These are phyloP conservation scores for Heliornis fulica DNA, from an alignment of 2,113 vertebrate genomes.

Conservation along the genomic window DNA sequence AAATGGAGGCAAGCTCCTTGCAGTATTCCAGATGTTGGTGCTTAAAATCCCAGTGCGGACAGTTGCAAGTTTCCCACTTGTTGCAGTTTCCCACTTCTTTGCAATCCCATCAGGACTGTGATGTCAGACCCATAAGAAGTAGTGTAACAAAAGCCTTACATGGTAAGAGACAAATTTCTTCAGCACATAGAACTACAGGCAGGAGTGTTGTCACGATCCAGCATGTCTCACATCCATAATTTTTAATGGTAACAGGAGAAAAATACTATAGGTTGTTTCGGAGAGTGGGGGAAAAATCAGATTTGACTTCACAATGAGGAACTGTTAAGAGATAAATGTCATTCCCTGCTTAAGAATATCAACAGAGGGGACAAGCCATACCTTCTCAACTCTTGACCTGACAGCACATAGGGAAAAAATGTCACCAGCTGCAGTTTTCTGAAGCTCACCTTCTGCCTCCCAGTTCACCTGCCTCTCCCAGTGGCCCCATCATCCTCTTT, in stretches of 20 bases:
- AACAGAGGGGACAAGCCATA: not conserved
- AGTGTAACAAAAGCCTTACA: not conserved
- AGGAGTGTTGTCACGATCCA: not conserved
- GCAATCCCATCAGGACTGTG: not conserved
- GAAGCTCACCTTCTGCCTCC: not conserved
- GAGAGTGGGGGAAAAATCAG: fast-evolving
- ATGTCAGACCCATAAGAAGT: fast-evolving
- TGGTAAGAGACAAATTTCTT: not conserved
- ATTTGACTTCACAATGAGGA: not conserved
- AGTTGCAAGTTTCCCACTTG: no score
- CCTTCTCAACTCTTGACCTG: not conserved
- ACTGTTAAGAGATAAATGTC: not conserved
- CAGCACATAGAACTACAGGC: not conserved
- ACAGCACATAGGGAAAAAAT: not conserved
- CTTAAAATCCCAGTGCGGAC: not conserved
- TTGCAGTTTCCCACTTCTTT: not conserved
- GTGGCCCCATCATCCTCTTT: fast-evolving
- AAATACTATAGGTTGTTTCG: not conserved
- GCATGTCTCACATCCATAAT: not conserved
- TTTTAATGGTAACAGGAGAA: not conserved
- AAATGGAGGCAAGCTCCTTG: not conserved
- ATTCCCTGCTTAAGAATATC: not conserved
- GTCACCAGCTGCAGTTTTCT: not conserved
- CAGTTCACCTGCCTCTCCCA: not conserved
- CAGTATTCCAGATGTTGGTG: not conserved